phyloP scores from a whole-genome alignment of 2,888 invertebrate genomes.

The Agrotis segetum region DNA sequence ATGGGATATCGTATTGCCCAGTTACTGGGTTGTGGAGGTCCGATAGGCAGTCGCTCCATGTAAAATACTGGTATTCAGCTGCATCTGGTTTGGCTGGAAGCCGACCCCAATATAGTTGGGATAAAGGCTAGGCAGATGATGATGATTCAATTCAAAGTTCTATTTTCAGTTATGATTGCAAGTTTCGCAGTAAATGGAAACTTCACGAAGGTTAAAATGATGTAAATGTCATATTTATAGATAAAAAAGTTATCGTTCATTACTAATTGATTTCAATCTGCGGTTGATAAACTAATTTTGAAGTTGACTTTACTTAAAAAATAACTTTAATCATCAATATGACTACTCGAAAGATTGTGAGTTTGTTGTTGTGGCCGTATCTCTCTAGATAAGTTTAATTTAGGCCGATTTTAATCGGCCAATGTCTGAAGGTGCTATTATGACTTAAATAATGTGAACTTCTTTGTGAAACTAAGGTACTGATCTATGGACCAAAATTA shows the following conservation, averaged over 20 bases:
- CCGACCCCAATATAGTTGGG: no score
- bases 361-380: background rate
- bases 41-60: no score
- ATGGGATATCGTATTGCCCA: no score
- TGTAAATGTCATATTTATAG: background rate
- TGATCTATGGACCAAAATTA: no score
- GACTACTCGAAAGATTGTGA: background rate
- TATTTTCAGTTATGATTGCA: background rate
- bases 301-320: background rate
- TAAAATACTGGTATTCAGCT: no score
- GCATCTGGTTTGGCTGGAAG: no score
- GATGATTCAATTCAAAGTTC: no score
- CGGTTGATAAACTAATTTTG: background rate
- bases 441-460: no score
- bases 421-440: background rate
- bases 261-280: background rate
- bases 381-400: constrained; percentile 26
- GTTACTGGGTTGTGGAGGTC: no score
- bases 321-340: background rate
- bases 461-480: no score
- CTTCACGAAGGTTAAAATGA: background rate
- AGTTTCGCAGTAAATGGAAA: background rate
- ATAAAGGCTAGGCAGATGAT: no score
- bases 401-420: background rate
- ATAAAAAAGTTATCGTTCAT: background rate